Conservation (phyloP, 2,797 vertebrate genomes). For the Cottoperca gobio region DNA sequence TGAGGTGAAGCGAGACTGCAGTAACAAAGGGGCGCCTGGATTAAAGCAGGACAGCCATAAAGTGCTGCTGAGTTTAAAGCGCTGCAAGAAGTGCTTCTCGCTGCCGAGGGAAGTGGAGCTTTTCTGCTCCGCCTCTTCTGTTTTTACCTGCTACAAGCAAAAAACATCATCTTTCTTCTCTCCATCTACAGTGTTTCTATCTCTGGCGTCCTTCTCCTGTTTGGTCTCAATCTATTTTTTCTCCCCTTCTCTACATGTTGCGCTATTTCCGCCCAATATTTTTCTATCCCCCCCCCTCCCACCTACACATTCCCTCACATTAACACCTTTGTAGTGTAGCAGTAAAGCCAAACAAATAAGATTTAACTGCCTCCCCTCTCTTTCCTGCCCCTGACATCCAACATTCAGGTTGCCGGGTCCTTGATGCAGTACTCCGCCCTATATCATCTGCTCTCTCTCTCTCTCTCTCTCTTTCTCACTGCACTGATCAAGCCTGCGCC, state of each 20-base stretch:
- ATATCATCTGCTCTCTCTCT: slow-evolving; percentile 4
- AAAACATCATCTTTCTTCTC: not conserved
- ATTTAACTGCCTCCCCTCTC: not conserved
- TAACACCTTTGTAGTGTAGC: not conserved
- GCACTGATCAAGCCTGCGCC: not conserved
- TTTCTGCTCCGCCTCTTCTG: slow-evolving; percentile 9
- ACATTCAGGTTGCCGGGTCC: slow-evolving; percentile 4
- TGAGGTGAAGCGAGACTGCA: slow-evolving; percentile 60
- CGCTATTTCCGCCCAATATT: not conserved
- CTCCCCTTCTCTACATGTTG: not conserved
- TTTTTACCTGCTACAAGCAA: slow-evolving; percentile 46
- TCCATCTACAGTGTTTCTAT: not conserved
- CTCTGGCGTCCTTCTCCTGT: not conserved
- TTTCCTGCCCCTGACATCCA: not conserved
- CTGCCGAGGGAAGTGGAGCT: slow-evolving; percentile 33
- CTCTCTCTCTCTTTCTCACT: not conserved
- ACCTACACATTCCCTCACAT: not conserved
- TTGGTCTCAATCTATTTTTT: not conserved
- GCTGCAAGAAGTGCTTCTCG: slow-evolving; percentile 24
- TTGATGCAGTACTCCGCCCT: slow-evolving; percentile 10
- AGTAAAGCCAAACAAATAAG: slow-evolving; percentile 15
- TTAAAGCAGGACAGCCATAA: slow-evolving; percentile 48
- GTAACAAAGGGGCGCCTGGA: slow-evolving; percentile 45
- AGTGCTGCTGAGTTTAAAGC: slow-evolving; percentile 39
- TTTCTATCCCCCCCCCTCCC: not conserved